These are phyloP conservation scores for Zhengitettix transpicula DNA, from an alignment of 2,888 invertebrate species.

Conservation along the genomic window DNA sequence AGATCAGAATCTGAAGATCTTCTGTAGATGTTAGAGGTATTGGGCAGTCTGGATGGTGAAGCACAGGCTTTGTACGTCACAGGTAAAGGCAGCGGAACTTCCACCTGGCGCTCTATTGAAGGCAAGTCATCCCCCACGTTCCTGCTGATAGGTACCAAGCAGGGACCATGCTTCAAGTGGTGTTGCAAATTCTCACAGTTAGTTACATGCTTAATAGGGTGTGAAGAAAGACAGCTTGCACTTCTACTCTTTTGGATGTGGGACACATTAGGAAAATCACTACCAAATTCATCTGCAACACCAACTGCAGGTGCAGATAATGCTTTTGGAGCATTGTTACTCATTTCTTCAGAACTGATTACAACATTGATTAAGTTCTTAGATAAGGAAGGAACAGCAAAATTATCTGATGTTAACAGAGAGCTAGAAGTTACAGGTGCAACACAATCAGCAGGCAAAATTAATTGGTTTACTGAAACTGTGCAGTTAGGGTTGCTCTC, in stretches of 20 bases:
- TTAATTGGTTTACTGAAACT: too few species aligned
- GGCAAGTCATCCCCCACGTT: constrained; percentile 14
- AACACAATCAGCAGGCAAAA: background rate
- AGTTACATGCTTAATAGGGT: constrained; percentile 2
- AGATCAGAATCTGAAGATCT: constrained; percentile 88
- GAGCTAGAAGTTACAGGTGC: background rate
- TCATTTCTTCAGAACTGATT: background rate
- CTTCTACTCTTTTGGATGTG: constrained; percentile 13
- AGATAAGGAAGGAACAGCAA: background rate
- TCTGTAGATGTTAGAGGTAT: constrained; percentile 38
- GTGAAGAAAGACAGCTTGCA: constrained; percentile 6
- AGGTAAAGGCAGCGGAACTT: too few species aligned
- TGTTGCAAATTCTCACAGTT: background rate
- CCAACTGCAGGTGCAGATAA: background rate
- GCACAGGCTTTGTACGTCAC: too few species aligned
- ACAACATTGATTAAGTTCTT: constrained; percentile 1
- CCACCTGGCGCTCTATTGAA: too few species aligned
- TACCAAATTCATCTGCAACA: background rate
- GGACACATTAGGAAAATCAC: constrained; percentile 1
- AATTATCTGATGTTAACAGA: background rate
- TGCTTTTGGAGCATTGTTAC: constrained; percentile 1
- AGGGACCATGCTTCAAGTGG: constrained; percentile 21
- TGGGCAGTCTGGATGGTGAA: constrained; percentile 32
- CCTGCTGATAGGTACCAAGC: constrained; percentile 23
- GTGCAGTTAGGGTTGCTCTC: too few species aligned